phyloP scores from a whole-genome alignment of 2,888 invertebrate species.

The Andricus quercusramuli region DNA sequence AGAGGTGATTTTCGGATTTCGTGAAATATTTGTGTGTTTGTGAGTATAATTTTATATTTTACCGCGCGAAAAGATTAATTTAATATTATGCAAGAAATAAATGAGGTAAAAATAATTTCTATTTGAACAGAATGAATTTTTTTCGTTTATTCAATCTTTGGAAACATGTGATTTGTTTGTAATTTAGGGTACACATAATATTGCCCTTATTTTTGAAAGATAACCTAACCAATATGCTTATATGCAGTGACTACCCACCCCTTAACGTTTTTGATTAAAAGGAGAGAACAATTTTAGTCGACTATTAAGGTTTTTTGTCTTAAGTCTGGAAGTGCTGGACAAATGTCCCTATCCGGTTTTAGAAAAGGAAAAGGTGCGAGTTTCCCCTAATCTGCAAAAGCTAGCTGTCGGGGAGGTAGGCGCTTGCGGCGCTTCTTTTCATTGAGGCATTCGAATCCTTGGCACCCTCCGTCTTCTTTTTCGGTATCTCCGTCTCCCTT shows the following conservation, averaged over 20 bases:
- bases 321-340: neutral
- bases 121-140: neutral
- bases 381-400: conserved; percentile 22
- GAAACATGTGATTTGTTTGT: neutral
- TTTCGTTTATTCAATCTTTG: neutral
- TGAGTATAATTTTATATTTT: neutral
- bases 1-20: neutral
- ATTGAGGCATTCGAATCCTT: conserved; percentile 25
- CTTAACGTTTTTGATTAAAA: too few species aligned
- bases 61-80: too few species aligned
- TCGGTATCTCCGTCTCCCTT: neutral
- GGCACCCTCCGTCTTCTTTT: conserved; percentile 16
- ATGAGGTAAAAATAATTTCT: neutral
- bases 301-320: neutral
- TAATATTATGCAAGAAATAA: neutral
- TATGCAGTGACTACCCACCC: too few species aligned
- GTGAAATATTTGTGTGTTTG: neutral
- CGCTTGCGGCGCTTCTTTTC: conserved; percentile 11
- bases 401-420: neutral
- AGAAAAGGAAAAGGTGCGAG: conserved; percentile 23
- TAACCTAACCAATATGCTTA: neutral
- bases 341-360: neutral
- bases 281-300: neutral
- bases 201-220: neutral
- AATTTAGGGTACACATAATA: neutral